Evolutionary conservation across 2,113 vertebrate species (phyloP).

Genomic region (Sarotherodon lohbergeri): DNA sequence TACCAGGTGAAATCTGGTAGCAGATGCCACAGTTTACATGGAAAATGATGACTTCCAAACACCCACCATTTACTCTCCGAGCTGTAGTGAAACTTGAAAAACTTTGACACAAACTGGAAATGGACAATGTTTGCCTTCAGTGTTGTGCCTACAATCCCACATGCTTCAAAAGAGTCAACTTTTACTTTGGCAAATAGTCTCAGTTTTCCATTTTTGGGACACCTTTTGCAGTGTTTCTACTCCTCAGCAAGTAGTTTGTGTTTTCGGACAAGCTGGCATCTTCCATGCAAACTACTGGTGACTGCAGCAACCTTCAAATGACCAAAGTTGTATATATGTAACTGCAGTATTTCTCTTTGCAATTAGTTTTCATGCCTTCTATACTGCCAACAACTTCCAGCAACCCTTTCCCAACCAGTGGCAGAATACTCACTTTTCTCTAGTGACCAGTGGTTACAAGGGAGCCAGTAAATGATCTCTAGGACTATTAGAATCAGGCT

Average conservation of each 20-base stretch:
- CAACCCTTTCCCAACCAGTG: neutral
- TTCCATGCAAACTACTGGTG: neutral
- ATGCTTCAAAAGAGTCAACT: neutral
- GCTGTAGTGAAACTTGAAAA: neutral
- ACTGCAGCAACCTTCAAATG: neutral
- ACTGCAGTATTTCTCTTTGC: neutral
- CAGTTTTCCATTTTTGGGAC: neutral
- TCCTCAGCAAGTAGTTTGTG: neutral
- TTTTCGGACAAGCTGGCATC: fast-evolving
- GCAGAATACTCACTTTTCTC: fast-evolving
- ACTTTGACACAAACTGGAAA: neutral
- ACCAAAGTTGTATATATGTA: neutral
- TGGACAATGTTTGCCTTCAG: neutral
- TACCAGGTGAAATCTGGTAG: neutral
- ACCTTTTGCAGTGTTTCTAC: neutral
- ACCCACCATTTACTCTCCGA: neutral
- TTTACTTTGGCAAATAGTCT: fast-evolving
- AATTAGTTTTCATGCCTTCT: neutral
- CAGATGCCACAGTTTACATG: neutral
- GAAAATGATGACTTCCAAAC: neutral
- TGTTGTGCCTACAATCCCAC: fast-evolving
- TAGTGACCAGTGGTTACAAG: neutral
- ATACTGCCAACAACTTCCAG: neutral
- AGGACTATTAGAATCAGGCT: neutral
- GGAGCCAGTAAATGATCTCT: neutral